Percentiles rank a stretch among this genome's conserved stretches.
These are phyloP conservation scores for Rhincodon typus DNA, from an alignment of 2,797 vertebrate genomes.

Conservation along the genomic window DNA sequence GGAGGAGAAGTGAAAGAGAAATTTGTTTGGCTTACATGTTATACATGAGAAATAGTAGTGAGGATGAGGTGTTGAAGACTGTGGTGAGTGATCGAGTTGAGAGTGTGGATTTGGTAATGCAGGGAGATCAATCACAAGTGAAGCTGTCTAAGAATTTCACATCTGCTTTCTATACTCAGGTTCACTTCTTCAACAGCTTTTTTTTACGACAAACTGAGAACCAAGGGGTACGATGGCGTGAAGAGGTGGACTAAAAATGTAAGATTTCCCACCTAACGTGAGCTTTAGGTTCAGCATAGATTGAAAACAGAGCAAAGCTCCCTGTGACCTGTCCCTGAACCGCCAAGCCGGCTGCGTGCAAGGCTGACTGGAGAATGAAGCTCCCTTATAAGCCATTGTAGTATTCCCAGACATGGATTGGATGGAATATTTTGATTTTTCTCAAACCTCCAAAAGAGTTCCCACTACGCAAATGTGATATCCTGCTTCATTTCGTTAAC, in stretches of 20 bases:
- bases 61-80: no score
- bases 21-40: background rate
- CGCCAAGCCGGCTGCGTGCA: background rate
- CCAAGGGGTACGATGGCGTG: conserved; percentile 88
- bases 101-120: background rate
- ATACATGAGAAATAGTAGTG: background rate
- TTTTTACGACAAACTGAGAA: conserved; percentile 90
- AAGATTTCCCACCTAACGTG: conserved; percentile 46
- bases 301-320: background rate
- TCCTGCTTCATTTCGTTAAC: background rate
- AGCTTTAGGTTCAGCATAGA: background rate
- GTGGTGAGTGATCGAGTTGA: background rate
- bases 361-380: background rate
- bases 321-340: background rate
- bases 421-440: background rate
- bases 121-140: background rate
- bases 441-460: background rate
- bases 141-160: background rate
- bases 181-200: conserved; percentile 94
- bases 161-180: conserved; percentile 53
- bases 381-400: background rate
- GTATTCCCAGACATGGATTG: no score
- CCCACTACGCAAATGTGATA: background rate
- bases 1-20: background rate
- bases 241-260: conserved; percentile 94